Base-by-base conservation (phyloP, 2,888 invertebrate species). In the Drymonia ruficornis region DNA sequence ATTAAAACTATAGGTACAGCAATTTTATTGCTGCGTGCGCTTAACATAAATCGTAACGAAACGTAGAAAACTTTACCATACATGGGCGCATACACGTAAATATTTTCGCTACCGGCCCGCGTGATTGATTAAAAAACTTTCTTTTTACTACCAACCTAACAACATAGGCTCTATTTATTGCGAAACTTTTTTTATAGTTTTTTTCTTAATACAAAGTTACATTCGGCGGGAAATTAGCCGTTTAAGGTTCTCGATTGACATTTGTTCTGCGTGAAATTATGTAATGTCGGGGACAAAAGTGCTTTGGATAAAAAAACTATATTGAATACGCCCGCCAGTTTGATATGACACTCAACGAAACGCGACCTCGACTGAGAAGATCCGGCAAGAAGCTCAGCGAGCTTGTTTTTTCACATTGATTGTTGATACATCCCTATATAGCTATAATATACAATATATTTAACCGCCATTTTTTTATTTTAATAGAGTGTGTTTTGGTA, bases 101-200 rank as follows among this genome's bases (percentile, higher is more conserved):
- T 55, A 69, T 67, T 70, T 58, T 65, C 61, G 56, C 58, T 34
- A 52, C 15, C 49, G 55, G 63, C 52, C 67, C 56, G n/a, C 50
- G 52, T 61, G 70, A 74, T 74, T 74, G 74, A 74, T 74, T 72
- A 68, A 74, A 71, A 71, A 74, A 74, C 64, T 74, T 74, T 70
- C 66, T 74, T 74, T 71, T 74, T 71, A 72, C 63, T 63, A 55
- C 63, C 59, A 55, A 63, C 42, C 31, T 65, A 66, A 64, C 61
- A 59, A 59, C 54, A 63, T 59, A 49, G 56, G 59, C 42, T 55
- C 56, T 49, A 68, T 74, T 74, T 74, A 74, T 64, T 58, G 50
- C 52, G 23, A 15, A 70, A 74, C 52, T 73, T 74, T 66, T 70
- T 57, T 55, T 65, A 59, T 70, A 63, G 55, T 58, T 63, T 58